Conservation (phyloP, 2,888 invertebrate species). For the Drosophila flavopinicola region DNA sequence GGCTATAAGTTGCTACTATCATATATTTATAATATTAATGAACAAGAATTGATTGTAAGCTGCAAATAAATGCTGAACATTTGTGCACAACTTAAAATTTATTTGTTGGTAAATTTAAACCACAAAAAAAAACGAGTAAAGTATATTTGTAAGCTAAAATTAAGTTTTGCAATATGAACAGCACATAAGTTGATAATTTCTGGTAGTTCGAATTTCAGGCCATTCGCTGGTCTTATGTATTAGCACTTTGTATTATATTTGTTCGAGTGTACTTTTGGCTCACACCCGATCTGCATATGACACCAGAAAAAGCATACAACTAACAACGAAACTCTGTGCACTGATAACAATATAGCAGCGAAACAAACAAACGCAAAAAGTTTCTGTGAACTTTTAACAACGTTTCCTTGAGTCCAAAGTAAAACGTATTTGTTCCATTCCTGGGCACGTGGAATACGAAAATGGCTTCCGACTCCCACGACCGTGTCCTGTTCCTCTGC, state of each 20-base stretch:
- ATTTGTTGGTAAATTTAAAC: no score
- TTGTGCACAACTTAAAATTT: no score
- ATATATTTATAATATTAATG: no score
- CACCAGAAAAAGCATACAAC: constrained; percentile 30
- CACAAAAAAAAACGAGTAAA: no score
- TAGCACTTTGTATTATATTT: neutral
- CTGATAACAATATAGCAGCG: constrained; percentile 41
- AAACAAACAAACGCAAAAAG: constrained; percentile 49
- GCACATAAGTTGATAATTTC: no score
- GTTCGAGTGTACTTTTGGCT: neutral
- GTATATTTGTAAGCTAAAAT: no score
- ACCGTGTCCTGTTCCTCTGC: constrained; percentile 1
- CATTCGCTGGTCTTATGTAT: no score
- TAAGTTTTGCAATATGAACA: no score
- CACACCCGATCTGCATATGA: constrained; percentile 10
- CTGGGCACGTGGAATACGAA: constrained; percentile 23
- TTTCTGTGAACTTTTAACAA: constrained; percentile 70
- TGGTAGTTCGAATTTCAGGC: no score
- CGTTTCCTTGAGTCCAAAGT: constrained; percentile 67
- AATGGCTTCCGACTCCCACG: constrained; percentile 44
- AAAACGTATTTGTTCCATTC: constrained; percentile 9
- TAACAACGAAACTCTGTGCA: constrained; percentile 25
- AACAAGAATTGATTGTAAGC: no score
- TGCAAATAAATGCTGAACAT: no score
- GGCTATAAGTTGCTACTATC: no score